These are phyloP conservation scores for Acanthurus leucopareius DNA, from an alignment of 2,797 vertebrate genomes.

Conservation along the genomic window DNA sequence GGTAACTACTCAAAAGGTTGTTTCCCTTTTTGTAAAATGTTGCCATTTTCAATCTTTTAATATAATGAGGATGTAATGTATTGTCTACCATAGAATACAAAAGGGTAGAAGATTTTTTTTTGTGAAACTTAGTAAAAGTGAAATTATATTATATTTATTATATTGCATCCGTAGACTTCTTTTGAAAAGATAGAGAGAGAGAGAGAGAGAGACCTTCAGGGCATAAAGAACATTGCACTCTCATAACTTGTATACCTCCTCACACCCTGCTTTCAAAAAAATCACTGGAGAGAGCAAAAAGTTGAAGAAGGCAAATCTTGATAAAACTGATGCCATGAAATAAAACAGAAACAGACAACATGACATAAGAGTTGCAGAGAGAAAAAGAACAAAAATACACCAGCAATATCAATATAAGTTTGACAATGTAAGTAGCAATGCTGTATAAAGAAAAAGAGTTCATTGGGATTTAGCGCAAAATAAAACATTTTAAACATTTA, in stretches of 20 bases:
- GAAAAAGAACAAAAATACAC: slow-evolving; percentile 8
- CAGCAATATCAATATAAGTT: slow-evolving; percentile 4
- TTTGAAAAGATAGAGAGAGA: not conserved
- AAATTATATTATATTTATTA: too few relatives aligned
- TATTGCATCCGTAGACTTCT: too few relatives aligned
- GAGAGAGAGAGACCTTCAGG: not conserved
- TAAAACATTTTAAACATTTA: slow-evolving; percentile 53
- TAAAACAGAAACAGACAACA: slow-evolving; percentile 25
- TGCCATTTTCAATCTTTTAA: too few relatives aligned
- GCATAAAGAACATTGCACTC: slow-evolving; percentile 4
- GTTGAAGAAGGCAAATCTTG: slow-evolving; percentile 13
- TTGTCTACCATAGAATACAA: too few relatives aligned
- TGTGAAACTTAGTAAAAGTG: too few relatives aligned
- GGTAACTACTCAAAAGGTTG: too few relatives aligned
- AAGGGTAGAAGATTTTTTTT: too few relatives aligned
- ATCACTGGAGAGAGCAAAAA: slow-evolving; percentile 10
- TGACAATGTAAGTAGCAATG: not conserved
- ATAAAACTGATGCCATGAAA: slow-evolving; percentile 18
- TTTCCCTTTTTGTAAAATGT: too few relatives aligned
- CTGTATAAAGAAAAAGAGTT: slow-evolving; percentile 30
- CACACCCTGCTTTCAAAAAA: slow-evolving; percentile 13
- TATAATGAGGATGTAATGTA: too few relatives aligned
- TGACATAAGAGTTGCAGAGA: not conserved
- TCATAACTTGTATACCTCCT: not conserved
- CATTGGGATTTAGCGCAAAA: slow-evolving; percentile 40